phyloP scores from a whole-genome alignment of 2,888 invertebrate species.

The Plutella xylostella region DNA sequence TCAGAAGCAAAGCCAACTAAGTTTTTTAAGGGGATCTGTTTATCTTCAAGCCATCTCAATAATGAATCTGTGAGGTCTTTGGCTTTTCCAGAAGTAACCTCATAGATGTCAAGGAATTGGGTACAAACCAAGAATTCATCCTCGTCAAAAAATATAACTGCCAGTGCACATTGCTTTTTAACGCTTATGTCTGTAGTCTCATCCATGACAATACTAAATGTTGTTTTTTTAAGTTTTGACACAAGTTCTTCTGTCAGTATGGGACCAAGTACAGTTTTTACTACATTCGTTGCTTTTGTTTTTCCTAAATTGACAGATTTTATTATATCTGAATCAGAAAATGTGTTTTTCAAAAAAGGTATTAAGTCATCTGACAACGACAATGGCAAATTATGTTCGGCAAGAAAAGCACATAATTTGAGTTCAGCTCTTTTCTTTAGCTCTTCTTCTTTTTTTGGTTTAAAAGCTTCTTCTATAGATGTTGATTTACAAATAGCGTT shows the following conservation, averaged over 20 bases:
- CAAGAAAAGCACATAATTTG: slow-evolving; percentile 5
- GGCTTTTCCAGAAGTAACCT: slow-evolving; percentile 16
- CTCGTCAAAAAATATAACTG: slow-evolving; percentile 8
- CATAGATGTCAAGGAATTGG: slow-evolving; percentile 19
- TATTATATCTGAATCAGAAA: slow-evolving; percentile 6
- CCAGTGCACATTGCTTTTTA: slow-evolving; percentile 15
- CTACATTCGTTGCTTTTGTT: slow-evolving; percentile 4
- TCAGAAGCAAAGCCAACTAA: slow-evolving; percentile 25
- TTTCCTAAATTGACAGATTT: slow-evolving; percentile 1
- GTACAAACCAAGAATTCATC: slow-evolving; percentile 8
- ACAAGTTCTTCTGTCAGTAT: no score
- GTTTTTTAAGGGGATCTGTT: slow-evolving; percentile 21
- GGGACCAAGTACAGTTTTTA: slow-evolving; percentile 9
- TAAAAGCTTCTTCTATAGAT: background rate
- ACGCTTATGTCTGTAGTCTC: slow-evolving; percentile 15
- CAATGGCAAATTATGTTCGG: slow-evolving; percentile 5
- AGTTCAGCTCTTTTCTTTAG: background rate
- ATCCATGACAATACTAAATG: slow-evolving; percentile 14
- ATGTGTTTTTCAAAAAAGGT: slow-evolving; percentile 4
- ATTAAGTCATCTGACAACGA: slow-evolving; percentile 1
- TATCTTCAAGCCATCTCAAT: slow-evolving; percentile 14
- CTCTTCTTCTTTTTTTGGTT: background rate
- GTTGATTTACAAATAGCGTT: no score
- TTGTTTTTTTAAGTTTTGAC: background rate
- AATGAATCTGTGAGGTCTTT: slow-evolving; percentile 11